Evolutionary conservation across 2,888 invertebrate species (phyloP).

Genomic region (Drosophila yooni): DNA sequence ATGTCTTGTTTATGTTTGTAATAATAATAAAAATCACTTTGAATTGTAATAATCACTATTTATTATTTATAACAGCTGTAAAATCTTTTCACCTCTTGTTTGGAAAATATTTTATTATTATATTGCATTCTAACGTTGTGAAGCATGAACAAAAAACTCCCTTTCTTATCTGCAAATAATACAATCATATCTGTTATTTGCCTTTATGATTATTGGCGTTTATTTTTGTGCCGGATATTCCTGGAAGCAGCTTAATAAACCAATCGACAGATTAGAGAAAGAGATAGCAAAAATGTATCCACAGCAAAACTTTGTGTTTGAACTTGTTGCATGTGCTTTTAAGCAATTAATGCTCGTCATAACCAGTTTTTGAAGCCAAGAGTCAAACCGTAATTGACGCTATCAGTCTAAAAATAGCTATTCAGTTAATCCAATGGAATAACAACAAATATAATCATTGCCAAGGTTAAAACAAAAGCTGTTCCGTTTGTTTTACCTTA

Average conservation of each 20-base stretch:
- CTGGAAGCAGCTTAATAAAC: constrained; percentile 49
- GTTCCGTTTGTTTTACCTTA: constrained; percentile 12
- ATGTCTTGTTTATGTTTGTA: not conserved
- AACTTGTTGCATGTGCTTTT: constrained; percentile 22
- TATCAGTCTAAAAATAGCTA: constrained; percentile 43
- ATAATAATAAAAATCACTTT: not conserved
- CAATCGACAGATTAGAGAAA: constrained; percentile 48
- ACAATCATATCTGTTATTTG: constrained; percentile 40
- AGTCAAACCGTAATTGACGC: constrained; percentile 24
- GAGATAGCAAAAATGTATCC: constrained; percentile 21
- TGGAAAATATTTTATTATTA: constrained; percentile 4
- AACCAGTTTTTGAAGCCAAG: constrained; percentile 44
- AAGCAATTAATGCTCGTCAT: constrained; percentile 11
- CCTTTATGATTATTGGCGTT: constrained; percentile 39
- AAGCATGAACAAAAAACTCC: constrained; percentile 37
- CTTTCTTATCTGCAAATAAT: constrained; percentile 38
- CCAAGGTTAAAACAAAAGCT: not conserved
- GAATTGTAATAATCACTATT: not conserved
- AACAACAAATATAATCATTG: not conserved
- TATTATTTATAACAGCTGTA: constrained; percentile 8
- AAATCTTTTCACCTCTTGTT: not conserved
- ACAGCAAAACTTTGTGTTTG: constrained; percentile 2
- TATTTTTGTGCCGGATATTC: constrained; percentile 58
- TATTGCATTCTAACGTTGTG: constrained; percentile 7
- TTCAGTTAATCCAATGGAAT: constrained; percentile 16